These are phyloP conservation scores for Palythoa grandis DNA, from an alignment of 92 coral and sea anemone genomes.

Conservation along the genomic window DNA sequence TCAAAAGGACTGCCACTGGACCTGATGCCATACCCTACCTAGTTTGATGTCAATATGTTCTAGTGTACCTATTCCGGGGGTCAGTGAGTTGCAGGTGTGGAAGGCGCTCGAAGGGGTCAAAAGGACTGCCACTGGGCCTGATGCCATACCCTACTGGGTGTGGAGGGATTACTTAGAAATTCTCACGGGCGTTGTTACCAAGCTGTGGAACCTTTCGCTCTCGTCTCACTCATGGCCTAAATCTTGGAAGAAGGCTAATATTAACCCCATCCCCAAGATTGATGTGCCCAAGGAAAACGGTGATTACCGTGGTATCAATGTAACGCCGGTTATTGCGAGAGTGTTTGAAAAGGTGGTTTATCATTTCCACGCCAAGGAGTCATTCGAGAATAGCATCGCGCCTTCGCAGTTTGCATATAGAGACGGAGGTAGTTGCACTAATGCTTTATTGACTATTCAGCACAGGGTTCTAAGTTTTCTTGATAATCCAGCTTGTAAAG, in stretches of 20 bases:
- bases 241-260: conserved; percentile 52
- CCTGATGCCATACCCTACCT: too few relatives aligned
- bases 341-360: conserved; percentile 55
- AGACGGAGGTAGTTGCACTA: conserved; percentile 50
- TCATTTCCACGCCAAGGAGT: neutral
- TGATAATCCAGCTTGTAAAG: conserved; percentile 44
- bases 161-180: conserved; percentile 53
- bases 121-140: conserved; percentile 51
- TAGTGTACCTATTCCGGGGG: neutral
- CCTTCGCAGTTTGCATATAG: conserved; percentile 57
- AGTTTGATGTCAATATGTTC: neutral
- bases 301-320: conserved; percentile 48
- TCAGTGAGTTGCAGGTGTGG: conserved; percentile 28
- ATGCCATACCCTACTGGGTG: conserved; percentile 37
- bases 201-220: conserved; percentile 51
- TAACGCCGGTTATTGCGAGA: conserved; percentile 54
- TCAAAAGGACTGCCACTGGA: too few relatives aligned
- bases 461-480: conserved; percentile 12
- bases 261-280: conserved; percentile 52
- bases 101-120: neutral
- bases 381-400: conserved; percentile 21
- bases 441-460: conserved; percentile 46
- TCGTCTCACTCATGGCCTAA: conserved; percentile 44
- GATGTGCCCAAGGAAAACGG: conserved; percentile 27
- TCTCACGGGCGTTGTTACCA: conserved; percentile 26